These are phyloP conservation scores for Ptilonorhynchus violaceus DNA, from an alignment of 2,113 vertebrate genomes.

Conservation along the genomic window DNA sequence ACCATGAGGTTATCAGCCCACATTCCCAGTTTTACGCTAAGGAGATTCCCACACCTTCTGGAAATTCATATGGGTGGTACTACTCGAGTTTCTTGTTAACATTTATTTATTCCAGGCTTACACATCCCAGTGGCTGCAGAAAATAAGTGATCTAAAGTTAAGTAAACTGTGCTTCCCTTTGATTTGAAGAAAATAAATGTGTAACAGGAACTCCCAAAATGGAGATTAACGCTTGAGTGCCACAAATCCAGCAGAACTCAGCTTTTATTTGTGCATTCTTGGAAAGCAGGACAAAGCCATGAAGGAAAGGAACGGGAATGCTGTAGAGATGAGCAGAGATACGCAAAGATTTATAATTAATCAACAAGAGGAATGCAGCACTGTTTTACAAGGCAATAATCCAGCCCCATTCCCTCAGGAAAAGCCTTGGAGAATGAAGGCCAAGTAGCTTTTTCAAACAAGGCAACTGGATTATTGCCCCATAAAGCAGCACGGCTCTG, in stretches of 20 bases:
- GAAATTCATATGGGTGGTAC: not conserved
- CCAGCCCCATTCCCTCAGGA: constrained; percentile 23
- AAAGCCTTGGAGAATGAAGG: constrained; percentile 27
- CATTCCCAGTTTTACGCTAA: not conserved
- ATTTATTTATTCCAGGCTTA: not conserved
- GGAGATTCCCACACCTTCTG: not conserved
- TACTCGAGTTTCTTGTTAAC: not conserved
- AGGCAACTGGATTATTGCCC: constrained; percentile 54
- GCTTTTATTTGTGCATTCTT: not conserved
- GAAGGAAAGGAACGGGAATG: not conserved
- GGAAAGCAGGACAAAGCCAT: not conserved
- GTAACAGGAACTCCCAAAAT: not conserved
- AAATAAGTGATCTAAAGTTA: not conserved
- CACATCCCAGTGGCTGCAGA: not conserved
- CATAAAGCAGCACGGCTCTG: constrained; percentile 57
- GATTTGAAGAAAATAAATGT: not conserved
- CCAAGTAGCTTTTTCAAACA: constrained; percentile 59
- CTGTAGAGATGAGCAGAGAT: not conserved
- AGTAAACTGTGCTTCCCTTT: not conserved
- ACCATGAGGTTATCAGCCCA: not conserved
- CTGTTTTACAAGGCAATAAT: constrained; percentile 64
- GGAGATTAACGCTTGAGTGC: not conserved
- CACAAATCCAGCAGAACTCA: not conserved
- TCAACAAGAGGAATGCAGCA: not conserved
- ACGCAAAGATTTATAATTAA: constrained; percentile 51